Evolutionary conservation across 2,113 vertebrate genomes (phyloP).

Genomic region (Hemibates koningsi): DNA sequence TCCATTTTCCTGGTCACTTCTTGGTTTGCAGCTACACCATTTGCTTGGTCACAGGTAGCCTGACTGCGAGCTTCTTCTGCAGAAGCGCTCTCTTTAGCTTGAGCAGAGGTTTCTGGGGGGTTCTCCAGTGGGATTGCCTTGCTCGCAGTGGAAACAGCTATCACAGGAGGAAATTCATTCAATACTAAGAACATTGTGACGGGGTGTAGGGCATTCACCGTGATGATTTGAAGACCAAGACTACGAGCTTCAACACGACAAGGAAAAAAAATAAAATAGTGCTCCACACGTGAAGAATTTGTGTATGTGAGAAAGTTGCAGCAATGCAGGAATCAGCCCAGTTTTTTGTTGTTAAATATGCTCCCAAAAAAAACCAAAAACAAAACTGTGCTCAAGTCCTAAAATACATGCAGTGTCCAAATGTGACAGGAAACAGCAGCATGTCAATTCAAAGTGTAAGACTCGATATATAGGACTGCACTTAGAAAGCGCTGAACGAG

Average conservation of each 20-base stretch:
- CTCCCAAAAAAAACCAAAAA: not conserved
- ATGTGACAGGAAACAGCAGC: not conserved
- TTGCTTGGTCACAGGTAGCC: not conserved
- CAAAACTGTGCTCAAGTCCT: not conserved
- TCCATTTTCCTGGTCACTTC: not conserved
- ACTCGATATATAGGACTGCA: not conserved
- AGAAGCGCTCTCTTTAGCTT: not conserved
- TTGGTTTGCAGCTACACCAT: slow-evolving; percentile 11
- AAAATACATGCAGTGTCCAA: slow-evolving; percentile 46
- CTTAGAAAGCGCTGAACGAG: not conserved
- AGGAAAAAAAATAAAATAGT: not conserved
- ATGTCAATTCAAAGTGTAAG: not conserved
- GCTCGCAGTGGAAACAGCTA: slow-evolving; percentile 26
- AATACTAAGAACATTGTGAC: slow-evolving; percentile 23
- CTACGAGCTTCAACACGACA: not conserved
- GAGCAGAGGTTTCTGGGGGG: slow-evolving; percentile 23
- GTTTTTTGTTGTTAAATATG: not conserved
- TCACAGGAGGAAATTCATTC: slow-evolving; percentile 16
- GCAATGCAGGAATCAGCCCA: not conserved
- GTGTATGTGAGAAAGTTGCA: not conserved
- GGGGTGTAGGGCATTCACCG: slow-evolving; percentile 2
- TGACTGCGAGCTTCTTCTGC: not conserved
- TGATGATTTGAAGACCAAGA: not conserved
- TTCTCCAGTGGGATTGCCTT: slow-evolving; percentile 8
- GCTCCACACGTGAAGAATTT: slow-evolving; percentile 6